phyloP scores from a whole-genome alignment of 2,888 invertebrate genomes.

The Spodoptera littoralis region DNA sequence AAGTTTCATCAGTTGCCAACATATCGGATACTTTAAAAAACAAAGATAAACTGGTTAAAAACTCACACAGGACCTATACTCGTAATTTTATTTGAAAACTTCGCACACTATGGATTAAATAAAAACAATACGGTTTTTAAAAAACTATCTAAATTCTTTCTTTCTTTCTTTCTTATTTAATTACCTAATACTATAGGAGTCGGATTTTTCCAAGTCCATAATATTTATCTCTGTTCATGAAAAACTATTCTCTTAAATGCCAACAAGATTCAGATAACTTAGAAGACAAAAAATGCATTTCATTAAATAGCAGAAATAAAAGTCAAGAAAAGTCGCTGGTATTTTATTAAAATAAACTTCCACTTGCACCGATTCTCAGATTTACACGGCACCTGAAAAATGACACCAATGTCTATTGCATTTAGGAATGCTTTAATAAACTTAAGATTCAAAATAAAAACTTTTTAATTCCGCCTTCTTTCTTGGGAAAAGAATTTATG shows the following conservation, averaged over 20 bases:
- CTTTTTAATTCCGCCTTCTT: neutral
- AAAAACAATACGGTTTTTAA: no score
- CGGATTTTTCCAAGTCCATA: no score
- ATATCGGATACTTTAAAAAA: conserved; percentile 21
- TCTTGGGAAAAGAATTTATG: neutral
- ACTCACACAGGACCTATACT: neutral
- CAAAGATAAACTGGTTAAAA: conserved; percentile 16
- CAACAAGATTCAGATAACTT: neutral
- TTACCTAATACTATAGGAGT: no score
- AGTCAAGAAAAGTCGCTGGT: neutral
- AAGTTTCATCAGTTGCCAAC: conserved; percentile 27
- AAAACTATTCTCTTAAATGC: neutral
- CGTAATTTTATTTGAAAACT: no score
- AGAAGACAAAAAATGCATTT: neutral
- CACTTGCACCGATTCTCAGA: conserved; percentile 1
- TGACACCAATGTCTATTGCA: conserved; percentile 4
- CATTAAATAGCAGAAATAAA: conserved; percentile 4
- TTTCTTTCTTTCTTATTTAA: no score
- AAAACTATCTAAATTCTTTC: no score
- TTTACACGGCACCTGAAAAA: neutral
- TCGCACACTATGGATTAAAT: no score
- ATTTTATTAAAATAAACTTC: conserved; percentile 5
- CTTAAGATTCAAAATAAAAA: conserved; percentile 1
- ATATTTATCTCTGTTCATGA: no score
- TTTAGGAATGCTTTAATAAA: conserved; percentile 8